phyloP scores from a whole-genome alignment of 2,113 vertebrate genomes.

The Neoarius graeffei region DNA sequence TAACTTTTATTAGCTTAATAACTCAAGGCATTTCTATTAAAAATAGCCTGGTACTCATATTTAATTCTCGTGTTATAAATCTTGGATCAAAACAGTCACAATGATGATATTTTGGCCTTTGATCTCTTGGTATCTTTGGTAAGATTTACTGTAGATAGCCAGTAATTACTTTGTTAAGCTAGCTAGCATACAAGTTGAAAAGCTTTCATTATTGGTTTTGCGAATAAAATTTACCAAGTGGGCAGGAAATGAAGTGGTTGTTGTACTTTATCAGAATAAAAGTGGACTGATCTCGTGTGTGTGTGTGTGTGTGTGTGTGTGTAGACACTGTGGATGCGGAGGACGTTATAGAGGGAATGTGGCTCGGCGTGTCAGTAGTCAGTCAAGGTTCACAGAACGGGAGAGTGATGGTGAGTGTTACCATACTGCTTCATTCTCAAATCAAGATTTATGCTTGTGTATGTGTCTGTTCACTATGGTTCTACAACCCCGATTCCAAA shows the following conservation, averaged over 20 bases:
- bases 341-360: conserved; percentile 86
- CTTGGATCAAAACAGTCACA: background rate
- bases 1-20: background rate
- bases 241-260: background rate
- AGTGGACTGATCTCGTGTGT: background rate
- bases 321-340: conserved; percentile 28
- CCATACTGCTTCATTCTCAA: background rate
- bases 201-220: background rate
- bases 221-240: background rate
- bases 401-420: conserved; percentile 81
- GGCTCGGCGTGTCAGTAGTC: conserved; percentile 88
- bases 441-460: background rate
- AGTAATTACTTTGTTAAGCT: background rate
- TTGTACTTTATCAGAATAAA: background rate
- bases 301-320: conserved; percentile 27
- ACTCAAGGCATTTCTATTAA: background rate
- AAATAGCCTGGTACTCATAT: background rate
- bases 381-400: conserved; percentile 80
- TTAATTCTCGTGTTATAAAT: background rate
- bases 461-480: background rate
- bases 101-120: background rate
- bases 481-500: no score
- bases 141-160: background rate
- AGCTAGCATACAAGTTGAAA: background rate
- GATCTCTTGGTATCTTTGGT: background rate